Evolutionary conservation across 1,140 invertebrate species (phyloP), one percentile per base, ranked within the genome.

Genomic region (Galleria mellonella): DNA sequence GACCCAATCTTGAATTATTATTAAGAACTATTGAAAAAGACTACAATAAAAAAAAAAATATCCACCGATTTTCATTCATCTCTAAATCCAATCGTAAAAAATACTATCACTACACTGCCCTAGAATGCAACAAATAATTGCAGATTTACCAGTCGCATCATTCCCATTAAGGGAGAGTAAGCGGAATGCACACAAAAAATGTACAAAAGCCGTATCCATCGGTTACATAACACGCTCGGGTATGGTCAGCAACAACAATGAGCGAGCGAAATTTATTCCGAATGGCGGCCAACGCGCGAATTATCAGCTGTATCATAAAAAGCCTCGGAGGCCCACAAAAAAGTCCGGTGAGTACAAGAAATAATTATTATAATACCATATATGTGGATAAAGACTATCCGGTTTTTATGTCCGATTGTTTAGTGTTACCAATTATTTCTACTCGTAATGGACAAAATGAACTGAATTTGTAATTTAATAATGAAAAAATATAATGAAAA

Each of bases 301-400:
- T 75, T 70, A 78, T 76, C 71, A 47, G 51, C 32, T 45, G 57
- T 62, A 77, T 74, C 70, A 69, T 70, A 79, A 77, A 74, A 72
- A 57, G 52, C 55, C 56, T 51, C 47, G 43, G 27, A 39, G 17
- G 6, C 30, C 39, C 41, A 60, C 64, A 57, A 55, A 68, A 64
- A 60, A 47, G 27, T 39, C 57, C 52, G 51, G 43, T 41, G 17
- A 47, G 50, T 61, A 68, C 69, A 82, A 78, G 72, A 82, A 82
- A 70, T 23, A 23, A 23, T 76, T 82, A 78, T 82, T 72, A 76
- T 82, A 73, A 74, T 69, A 68, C 77, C 77, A 72, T 76, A 78
- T 75, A 72, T 62, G 70, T 57, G 51, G 43, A 32, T 39, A 81
- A 78, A 76, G 73, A 72, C 57, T 61, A 14, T 35, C 33, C 11